Percentiles rank a stretch among this genome's conserved stretches.
Conservation (phyloP, 2,113 vertebrate genomes). For the Vombatus ursinus region DNA sequence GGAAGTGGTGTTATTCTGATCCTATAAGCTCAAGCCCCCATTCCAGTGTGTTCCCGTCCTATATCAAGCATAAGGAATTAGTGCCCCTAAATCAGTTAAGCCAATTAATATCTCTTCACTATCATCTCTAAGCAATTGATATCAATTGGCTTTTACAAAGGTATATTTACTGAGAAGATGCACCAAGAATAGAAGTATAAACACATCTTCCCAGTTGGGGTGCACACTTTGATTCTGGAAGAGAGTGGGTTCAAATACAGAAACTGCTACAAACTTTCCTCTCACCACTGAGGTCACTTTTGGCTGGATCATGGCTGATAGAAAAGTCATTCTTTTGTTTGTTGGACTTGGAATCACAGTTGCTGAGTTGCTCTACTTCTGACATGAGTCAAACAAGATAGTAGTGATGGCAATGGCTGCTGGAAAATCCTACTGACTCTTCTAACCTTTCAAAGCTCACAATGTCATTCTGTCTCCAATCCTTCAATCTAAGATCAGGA, state of each 20-base stretch:
- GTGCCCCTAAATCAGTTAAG: neutral
- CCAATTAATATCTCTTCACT: neutral
- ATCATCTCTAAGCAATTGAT: neutral
- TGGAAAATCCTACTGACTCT: neutral
- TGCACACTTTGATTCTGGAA: neutral
- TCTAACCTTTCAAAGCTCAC: neutral
- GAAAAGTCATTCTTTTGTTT: neutral
- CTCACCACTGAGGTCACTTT: neutral
- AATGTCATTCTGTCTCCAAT: neutral
- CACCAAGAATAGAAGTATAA: neutral
- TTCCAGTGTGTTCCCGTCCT: neutral
- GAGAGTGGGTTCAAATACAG: neutral
- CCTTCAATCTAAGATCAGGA: neutral
- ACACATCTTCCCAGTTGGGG: neutral
- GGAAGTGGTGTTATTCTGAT: neutral
- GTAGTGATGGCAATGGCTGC: neutral
- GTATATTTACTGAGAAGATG: neutral
- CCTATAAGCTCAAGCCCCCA: neutral
- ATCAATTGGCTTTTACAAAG: neutral
- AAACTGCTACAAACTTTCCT: neutral
- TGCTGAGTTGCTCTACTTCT: neutral
- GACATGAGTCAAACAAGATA: neutral
- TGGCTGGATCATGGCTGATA: neutral
- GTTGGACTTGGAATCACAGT: neutral
- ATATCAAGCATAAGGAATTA: neutral